Evolutionary conservation across 2,888 invertebrate genomes (phyloP).

Genomic region (Eupeodes luniger): DNA sequence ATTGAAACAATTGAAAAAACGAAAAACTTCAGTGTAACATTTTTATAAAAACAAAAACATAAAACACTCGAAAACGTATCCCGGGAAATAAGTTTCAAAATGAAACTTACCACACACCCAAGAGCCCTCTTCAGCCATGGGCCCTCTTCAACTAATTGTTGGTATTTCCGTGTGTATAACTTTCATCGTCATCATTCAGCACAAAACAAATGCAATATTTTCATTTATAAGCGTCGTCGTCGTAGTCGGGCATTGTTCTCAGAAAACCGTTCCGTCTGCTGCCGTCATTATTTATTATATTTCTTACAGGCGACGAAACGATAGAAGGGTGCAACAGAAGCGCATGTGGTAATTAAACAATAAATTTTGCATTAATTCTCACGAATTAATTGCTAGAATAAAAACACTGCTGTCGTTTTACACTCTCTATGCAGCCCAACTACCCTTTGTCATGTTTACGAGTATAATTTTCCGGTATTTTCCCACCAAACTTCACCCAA

Average conservation of each 20-base stretch:
- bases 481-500: slow-evolving; percentile 46
- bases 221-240: slow-evolving; percentile 30
- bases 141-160: slow-evolving; percentile 54
- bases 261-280: background rate
- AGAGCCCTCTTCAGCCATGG: slow-evolving; percentile 42
- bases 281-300: background rate
- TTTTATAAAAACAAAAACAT: background rate
- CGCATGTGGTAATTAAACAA: slow-evolving; percentile 75
- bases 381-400: slow-evolving; percentile 67
- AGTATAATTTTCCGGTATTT: slow-evolving; percentile 54
- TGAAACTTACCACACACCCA: slow-evolving; percentile 37
- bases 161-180: slow-evolving; percentile 64
- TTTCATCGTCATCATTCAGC: slow-evolving; percentile 12
- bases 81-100: slow-evolving; percentile 65
- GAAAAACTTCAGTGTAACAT: slow-evolving; percentile 20
- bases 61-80: slow-evolving; percentile 36
- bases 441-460: slow-evolving; percentile 24
- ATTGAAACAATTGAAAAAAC: background rate
- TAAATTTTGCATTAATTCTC: slow-evolving; percentile 73
- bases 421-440: background rate
- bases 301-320: background rate
- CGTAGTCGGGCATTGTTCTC: slow-evolving; percentile 32
- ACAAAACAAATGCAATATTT: slow-evolving; percentile 61
- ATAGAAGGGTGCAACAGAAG: slow-evolving; percentile 55
- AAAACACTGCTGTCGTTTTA: slow-evolving; percentile 34